Conservation (phyloP, 2,113 vertebrate genomes). For the Neomonachus schauinslandi region DNA sequence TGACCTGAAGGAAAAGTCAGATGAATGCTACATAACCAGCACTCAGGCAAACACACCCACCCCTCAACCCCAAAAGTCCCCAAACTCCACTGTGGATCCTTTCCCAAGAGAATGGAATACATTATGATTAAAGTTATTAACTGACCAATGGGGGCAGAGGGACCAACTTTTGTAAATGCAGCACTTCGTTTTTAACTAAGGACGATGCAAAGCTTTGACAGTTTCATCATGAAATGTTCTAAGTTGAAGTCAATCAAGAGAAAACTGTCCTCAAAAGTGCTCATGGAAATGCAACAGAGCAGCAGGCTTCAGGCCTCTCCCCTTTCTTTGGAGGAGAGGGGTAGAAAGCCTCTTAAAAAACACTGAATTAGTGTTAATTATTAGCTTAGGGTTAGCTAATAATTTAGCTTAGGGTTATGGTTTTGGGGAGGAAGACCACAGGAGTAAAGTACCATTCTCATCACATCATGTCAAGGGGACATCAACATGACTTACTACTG, state of each 20-base stretch:
- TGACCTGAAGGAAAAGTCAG: not conserved
- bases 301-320: not conserved
- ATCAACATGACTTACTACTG: not conserved
- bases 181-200: too few species aligned
- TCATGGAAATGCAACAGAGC: too few species aligned
- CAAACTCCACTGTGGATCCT: not conserved
- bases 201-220: not conserved
- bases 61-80: not conserved
- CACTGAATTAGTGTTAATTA: too few species aligned
- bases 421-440: not conserved
- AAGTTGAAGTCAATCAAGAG: not conserved
- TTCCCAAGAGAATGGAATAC: not conserved
- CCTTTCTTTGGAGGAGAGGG: not conserved
- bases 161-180: too few species aligned
- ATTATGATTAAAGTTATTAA: too few species aligned
- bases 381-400: not conserved
- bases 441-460: not conserved
- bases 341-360: not conserved
- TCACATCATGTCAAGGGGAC: not conserved
- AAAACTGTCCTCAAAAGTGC: too few species aligned
- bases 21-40: not conserved
- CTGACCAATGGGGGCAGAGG: too few species aligned
- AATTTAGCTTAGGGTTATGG: not conserved
- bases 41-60: not conserved
- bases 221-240: not conserved